Conservation (phyloP, 2,113 vertebrate genomes). For the Pachyramphus minor region DNA sequence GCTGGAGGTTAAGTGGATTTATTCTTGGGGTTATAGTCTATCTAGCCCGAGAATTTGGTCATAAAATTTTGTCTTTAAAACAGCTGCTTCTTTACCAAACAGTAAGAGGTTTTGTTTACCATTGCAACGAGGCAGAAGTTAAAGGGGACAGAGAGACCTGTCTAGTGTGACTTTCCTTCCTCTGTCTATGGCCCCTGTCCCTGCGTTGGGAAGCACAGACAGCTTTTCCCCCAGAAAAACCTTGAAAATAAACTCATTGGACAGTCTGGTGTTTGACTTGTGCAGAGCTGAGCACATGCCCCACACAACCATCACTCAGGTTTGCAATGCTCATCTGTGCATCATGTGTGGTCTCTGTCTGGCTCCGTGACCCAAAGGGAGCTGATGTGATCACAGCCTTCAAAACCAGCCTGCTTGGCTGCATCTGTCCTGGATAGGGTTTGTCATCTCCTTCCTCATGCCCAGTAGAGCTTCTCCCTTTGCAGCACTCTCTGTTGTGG, state of each 20-base stretch:
- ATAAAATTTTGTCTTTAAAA: not conserved
- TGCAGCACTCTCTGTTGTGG: not conserved
- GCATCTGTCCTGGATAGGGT: not conserved
- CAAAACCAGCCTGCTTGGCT: not conserved
- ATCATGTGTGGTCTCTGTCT: accelerated
- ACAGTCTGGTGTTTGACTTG: too few relatives aligned
- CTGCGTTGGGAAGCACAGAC: accelerated
- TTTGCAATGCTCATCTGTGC: accelerated
- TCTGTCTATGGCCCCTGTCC: not conserved
- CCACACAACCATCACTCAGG: not conserved
- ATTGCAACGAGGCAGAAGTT: not conserved
- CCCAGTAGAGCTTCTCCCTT: not conserved
- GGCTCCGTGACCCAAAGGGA: not conserved
- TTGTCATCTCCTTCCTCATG: not conserved
- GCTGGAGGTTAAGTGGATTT: not conserved
- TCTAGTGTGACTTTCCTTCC: not conserved
- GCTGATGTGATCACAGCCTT: accelerated
- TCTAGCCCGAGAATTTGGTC: not conserved
- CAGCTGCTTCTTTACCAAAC: not conserved
- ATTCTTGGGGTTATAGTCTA: not conserved
- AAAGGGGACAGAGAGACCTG: not conserved
- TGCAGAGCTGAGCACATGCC: accelerated
- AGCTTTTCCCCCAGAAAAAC: not conserved
- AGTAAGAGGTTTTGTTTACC: not conserved
- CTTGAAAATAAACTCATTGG: not conserved